Percentiles rank a stretch among this genome's conserved stretches.
These are phyloP conservation scores for Heloderma charlesbogerti DNA, from an alignment of 2,113 vertebrate genomes.

Conservation along the genomic window DNA sequence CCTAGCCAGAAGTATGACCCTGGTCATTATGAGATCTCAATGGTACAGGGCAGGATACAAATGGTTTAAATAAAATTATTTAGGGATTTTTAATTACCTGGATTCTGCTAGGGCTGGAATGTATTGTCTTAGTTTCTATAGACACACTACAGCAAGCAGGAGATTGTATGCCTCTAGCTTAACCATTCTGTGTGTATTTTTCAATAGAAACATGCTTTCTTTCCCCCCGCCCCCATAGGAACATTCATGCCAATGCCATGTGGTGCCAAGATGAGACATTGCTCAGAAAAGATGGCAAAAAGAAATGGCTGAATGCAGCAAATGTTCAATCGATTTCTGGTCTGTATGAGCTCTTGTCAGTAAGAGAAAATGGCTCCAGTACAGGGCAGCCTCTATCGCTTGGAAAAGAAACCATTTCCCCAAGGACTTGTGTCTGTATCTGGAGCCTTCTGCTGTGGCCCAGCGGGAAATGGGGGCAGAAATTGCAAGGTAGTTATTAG, in stretches of 20 bases:
- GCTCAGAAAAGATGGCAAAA: neutral
- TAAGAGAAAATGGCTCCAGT: neutral
- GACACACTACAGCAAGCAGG: neutral
- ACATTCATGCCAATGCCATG: constrained; percentile 45
- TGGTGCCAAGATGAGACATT: constrained; percentile 18
- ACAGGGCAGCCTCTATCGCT: neutral
- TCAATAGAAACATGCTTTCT: neutral
- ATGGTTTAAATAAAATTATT: too few species aligned
- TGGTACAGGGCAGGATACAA: too few species aligned
- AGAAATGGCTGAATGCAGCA: constrained; percentile 57
- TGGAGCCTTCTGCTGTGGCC: neutral
- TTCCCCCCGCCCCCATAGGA: neutral
- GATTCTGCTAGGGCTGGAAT: neutral
- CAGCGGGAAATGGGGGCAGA: neutral
- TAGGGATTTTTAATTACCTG: too few species aligned
- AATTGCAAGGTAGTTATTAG: neutral
- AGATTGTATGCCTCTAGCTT: constrained; percentile 54
- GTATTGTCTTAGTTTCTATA: neutral
- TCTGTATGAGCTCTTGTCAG: neutral
- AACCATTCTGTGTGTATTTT: constrained; percentile 57
- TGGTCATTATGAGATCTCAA: too few species aligned
- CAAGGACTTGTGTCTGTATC: neutral
- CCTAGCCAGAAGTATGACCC: too few species aligned
- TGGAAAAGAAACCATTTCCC: neutral
- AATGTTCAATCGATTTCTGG: constrained; percentile 34